Conservation (phyloP, 2,888 invertebrate species). For the Ophion slaviceki region DNA sequence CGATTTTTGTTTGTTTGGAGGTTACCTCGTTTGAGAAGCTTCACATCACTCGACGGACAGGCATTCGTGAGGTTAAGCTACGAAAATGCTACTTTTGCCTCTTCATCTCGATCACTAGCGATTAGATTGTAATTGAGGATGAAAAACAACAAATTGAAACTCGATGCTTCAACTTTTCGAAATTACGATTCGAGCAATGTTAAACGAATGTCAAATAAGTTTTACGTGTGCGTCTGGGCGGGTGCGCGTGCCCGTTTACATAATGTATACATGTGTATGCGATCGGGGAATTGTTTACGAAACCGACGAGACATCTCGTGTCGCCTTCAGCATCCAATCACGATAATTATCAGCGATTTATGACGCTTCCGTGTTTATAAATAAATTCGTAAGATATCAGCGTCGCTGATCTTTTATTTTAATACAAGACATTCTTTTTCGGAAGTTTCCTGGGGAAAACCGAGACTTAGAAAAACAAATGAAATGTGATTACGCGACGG, state of each 20-base stretch:
- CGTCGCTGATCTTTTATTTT: background rate
- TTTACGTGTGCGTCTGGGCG: constrained; percentile 25
- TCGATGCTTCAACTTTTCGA: background rate
- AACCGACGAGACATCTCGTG: constrained; percentile 11
- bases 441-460: background rate
- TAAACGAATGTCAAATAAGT: constrained; percentile 78
- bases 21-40: constrained; percentile 51
- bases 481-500: background rate
- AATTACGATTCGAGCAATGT: constrained; percentile 71
- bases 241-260: constrained; percentile 3
- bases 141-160: background rate
- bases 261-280: background rate
- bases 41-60: constrained; percentile 51
- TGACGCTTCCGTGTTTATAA: no score
- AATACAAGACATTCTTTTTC: background rate
- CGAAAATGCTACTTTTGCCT: constrained; percentile 15
- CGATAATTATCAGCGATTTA: no score
- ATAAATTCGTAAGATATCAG: no score
- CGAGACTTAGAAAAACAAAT: background rate
- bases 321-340: background rate
- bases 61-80: constrained; percentile 38
- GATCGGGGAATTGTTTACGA: constrained; percentile 30
- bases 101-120: constrained; percentile 31
- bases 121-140: background rate
- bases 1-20: constrained; percentile 38